These are phyloP conservation scores for Tauraco hartlaubi DNA, from an alignment of 2,797 vertebrate species.

Conservation along the genomic window DNA sequence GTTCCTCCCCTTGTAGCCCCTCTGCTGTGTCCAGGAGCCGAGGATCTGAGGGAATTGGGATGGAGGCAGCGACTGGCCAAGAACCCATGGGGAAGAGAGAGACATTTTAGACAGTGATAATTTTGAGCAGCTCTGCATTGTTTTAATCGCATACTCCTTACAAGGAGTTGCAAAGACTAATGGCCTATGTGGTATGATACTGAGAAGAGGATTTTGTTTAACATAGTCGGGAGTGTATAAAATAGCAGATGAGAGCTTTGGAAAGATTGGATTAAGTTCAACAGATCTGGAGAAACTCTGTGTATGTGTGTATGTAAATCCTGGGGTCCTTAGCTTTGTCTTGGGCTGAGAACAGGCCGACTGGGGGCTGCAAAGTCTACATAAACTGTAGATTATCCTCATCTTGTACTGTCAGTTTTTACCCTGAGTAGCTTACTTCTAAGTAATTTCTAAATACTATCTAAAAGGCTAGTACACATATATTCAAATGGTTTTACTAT, in stretches of 20 bases:
- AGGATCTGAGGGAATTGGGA: neutral
- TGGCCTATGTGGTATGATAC: neutral
- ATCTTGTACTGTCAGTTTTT: neutral
- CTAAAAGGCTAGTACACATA: neutral
- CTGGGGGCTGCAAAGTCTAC: neutral
- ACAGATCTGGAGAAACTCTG: neutral
- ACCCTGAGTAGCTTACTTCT: neutral
- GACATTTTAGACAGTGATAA: neutral
- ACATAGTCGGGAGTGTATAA: neutral
- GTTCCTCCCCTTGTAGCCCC: conserved; percentile 19
- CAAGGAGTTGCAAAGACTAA: neutral
- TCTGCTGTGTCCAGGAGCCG: neutral
- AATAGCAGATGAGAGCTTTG: neutral
- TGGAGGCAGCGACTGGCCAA: neutral
- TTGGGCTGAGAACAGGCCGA: neutral
- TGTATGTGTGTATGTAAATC: neutral
- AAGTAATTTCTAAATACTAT: neutral
- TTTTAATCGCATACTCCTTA: neutral
- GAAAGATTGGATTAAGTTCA: neutral
- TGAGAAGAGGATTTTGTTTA: conserved; percentile 22
- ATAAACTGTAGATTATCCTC: neutral
- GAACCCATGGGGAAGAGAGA: neutral
- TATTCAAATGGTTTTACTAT: neutral
- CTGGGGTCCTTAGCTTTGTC: neutral
- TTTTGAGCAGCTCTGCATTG: neutral